Conservation (phyloP, 2,797 vertebrate species). For the Eleutherodactylus coqui region DNA sequence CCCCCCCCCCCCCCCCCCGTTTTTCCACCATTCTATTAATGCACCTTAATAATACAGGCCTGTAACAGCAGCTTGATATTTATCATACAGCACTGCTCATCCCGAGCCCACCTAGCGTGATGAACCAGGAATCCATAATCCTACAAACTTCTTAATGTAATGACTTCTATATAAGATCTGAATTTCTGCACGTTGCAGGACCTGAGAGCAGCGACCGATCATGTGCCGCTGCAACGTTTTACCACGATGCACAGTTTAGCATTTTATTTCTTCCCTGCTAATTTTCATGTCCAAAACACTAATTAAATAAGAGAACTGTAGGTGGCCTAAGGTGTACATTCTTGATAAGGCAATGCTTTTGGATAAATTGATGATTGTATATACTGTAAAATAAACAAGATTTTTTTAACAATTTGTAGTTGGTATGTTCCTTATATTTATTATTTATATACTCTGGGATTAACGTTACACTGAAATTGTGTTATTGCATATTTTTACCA, state of each 20-base stretch:
- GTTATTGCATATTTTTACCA: not conserved
- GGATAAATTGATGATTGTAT: conserved; percentile 79
- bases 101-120: not conserved
- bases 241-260: conserved; percentile 6
- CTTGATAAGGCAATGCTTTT: conserved; percentile 78
- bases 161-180: too few relatives aligned
- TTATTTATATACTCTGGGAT: not conserved
- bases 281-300: conserved; percentile 78
- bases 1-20: not conserved
- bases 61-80: not conserved
- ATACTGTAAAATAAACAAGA: conserved; percentile 86
- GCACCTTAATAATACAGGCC: not conserved
- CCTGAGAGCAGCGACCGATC: conserved; percentile 67
- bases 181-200: conserved; percentile 69
- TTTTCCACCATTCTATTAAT: not conserved
- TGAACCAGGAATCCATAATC: not conserved
- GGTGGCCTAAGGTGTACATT: conserved; percentile 77
- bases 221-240: not conserved
- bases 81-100: conserved; percentile 5
- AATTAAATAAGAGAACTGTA: conserved; percentile 73
- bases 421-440: not conserved
- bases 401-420: conserved; percentile 64
- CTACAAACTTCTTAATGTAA: not conserved
- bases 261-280: conserved; percentile 74
- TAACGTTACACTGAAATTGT: not conserved